Evolutionary conservation across 2,888 invertebrate species (phyloP), one percentile per base, ranked within the genome.

Genomic region (Laothoe populi): DNA sequence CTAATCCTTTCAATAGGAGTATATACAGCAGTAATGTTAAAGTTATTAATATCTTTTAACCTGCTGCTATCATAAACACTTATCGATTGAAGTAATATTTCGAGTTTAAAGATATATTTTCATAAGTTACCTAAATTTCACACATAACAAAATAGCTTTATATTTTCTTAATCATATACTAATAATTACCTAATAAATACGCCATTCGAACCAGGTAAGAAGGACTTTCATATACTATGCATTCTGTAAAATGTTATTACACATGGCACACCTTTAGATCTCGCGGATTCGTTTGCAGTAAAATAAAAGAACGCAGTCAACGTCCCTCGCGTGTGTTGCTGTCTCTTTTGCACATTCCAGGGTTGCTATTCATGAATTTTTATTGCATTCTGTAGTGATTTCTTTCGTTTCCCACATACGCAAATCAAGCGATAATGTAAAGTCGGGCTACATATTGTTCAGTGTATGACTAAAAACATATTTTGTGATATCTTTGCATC

Each of bases 341-440:
- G 59, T 71, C 68, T 57, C 63, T 44, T 38, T 73, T 70, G 62
- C 65, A 49, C 67, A 63, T 7, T 53, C 19, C 11, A 53, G 53
- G 53, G 53, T 35, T 53, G 35, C 35, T 31, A 35, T 19, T 44
- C 46, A 19, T 35, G 19, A 31, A 5, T 44, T 44, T 42, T n/a
- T 40, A 40, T 40, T 44, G 16, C 16, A 44, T 42, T 7, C 8
- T 44, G 19, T 8, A 44, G 16, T 8, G 1, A 19, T 44, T 38
- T 1, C 13, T 38, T 38, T 38, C 38, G 13, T 7, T 11, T 13
- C 38, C 38, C 38, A 13, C 38, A 38, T 38, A 38, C 3, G 10
- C 10, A 38, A 11, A 5, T 31, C 2, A 31, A 13, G 44, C 44
- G 44, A 19, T 44, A 19, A 10, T 19, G 19, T 8, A 19, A 7